Evolutionary conservation across 1,140 invertebrate genomes (phyloP).

Genomic region (Aricia agestis): DNA sequence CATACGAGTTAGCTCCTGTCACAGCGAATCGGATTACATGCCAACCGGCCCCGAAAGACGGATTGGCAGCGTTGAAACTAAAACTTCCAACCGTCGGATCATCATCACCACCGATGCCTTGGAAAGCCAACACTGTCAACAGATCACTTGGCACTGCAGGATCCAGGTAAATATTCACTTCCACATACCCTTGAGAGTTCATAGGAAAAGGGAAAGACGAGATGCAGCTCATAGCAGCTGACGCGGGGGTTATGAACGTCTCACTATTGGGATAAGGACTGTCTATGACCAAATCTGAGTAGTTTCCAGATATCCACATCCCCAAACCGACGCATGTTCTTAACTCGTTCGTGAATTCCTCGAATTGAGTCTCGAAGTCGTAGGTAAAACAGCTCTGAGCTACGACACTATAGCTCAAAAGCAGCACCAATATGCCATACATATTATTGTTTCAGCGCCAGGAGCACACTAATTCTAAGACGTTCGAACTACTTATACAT

Average conservation of each 20-base stretch:
- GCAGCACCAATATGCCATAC: not conserved
- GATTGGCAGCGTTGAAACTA: not conserved
- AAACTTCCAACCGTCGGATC: not conserved
- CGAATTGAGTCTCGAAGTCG: not conserved
- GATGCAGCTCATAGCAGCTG: not conserved
- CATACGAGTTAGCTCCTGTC: not conserved
- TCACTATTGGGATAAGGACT: not conserved
- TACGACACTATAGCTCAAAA: not conserved
- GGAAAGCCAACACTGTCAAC: not conserved
- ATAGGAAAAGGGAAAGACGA: not conserved
- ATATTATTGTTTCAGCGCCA: not conserved
- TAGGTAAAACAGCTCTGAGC: not conserved
- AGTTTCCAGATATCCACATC: not conserved
- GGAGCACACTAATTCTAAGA: not conserved
- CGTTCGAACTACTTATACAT: not conserved
- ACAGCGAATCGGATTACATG: not conserved
- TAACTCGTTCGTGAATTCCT: not conserved
- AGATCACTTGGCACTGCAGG: not conserved
- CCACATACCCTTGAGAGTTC: not conserved
- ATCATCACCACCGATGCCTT: not conserved
- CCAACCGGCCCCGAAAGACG: not conserved
- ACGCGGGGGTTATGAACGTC: not conserved
- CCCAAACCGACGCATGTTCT: not conserved
- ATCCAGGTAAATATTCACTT: conserved; percentile 10
- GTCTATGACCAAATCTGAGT: not conserved